phyloP scores from a whole-genome alignment of 2,113 vertebrate species.

The Corapipo altera region DNA sequence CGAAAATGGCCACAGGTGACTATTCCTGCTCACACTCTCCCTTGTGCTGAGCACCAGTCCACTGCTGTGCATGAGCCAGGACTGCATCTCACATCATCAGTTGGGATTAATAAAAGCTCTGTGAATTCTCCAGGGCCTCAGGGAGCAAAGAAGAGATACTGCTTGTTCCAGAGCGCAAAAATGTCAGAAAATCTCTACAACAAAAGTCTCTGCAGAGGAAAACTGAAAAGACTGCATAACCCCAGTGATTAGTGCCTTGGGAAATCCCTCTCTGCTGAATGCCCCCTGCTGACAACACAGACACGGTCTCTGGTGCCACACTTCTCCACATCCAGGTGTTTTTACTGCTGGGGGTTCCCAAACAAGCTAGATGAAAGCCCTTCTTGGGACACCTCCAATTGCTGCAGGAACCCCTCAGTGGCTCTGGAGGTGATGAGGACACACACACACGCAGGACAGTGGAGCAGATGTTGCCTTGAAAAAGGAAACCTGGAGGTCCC shows the following conservation, averaged over 20 bases:
- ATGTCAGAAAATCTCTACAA: neutral
- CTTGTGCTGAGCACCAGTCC: neutral
- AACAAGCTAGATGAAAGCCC: neutral
- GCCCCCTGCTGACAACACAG: neutral
- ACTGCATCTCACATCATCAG: neutral
- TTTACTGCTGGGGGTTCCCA: neutral
- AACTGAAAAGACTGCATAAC: neutral
- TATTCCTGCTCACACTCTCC: neutral
- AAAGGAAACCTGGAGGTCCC: neutral
- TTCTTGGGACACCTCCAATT: neutral
- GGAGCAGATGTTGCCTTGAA: neutral
- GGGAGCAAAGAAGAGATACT: neutral
- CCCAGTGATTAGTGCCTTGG: neutral
- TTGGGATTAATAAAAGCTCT: neutral
- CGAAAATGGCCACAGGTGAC: neutral
- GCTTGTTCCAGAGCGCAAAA: neutral
- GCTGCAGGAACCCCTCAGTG: neutral
- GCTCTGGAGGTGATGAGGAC: neutral
- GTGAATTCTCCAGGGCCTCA: neutral
- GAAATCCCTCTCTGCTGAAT: neutral
- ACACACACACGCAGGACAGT: fast-evolving
- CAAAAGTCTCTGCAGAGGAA: neutral
- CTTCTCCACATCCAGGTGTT: neutral
- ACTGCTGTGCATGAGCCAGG: fast-evolving
- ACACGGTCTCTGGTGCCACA: fast-evolving